phyloP scores from a whole-genome alignment of 2,113 vertebrate species.

The Suncus etruscus region DNA sequence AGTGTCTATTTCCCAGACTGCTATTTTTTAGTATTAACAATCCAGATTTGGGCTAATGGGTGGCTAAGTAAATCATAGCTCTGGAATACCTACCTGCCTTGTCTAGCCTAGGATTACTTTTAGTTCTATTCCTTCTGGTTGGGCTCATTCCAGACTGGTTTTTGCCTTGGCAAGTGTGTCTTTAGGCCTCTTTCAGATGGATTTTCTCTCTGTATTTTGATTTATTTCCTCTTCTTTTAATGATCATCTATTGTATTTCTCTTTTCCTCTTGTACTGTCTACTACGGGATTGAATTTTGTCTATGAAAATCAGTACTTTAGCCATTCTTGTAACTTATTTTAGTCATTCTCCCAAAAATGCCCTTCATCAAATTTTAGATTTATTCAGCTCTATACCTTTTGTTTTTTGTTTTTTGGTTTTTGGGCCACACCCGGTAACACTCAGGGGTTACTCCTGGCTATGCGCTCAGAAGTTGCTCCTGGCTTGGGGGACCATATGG shows the following conservation, averaged over 20 bases:
- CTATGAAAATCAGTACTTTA: not conserved
- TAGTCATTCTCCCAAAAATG: conserved; percentile 23
- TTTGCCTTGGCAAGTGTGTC: not conserved
- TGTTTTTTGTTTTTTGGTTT: no score
- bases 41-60: not conserved
- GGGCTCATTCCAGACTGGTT: conserved; percentile 28
- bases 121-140: not conserved
- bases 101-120: no score
- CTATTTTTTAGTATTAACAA: not conserved
- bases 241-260: not conserved
- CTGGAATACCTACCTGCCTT: not conserved
- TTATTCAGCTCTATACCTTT: conserved; percentile 7
- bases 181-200: conserved; percentile 13
- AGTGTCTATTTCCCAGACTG: not conserved
- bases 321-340: conserved; percentile 37
- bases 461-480: no score
- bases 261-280: not conserved
- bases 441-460: no score
- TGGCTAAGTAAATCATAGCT: not conserved
- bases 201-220: conserved; percentile 24
- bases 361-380: not conserved
- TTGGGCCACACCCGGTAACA: no score
- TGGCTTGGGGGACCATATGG: no score
- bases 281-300: not conserved
- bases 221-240: conserved; percentile 35